Conservation (phyloP, 2,888 invertebrate species). For the Spialia ferax region DNA sequence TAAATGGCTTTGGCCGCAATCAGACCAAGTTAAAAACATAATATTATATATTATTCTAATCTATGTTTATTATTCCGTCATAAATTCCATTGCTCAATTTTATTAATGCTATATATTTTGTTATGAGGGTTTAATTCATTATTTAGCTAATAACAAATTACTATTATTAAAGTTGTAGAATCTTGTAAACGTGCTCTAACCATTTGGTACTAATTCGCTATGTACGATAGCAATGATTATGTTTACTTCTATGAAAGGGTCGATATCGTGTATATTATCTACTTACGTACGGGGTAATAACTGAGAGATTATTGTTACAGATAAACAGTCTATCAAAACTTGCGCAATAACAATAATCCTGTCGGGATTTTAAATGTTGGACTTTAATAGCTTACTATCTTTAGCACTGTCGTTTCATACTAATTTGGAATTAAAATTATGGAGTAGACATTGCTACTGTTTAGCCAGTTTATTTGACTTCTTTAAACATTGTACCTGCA, state of each 20-base stretch:
- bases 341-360: constrained; percentile 19
- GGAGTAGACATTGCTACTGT: background rate
- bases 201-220: constrained; percentile 29
- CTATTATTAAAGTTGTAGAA: constrained; percentile 29
- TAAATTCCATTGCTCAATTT: background rate
- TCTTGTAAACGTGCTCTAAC: constrained; percentile 20
- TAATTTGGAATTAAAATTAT: background rate
- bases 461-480: too few relatives aligned
- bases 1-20: constrained; percentile 20
- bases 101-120: constrained; percentile 6
- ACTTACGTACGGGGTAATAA: constrained; percentile 36
- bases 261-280: constrained; percentile 43
- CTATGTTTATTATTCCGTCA: background rate
- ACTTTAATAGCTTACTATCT: constrained; percentile 2
- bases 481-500: too few relatives aligned
- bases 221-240: constrained; percentile 31
- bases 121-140: constrained; percentile 1
- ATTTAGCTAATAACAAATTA: constrained; percentile 10
- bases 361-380: constrained; percentile 17
- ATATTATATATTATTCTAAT: constrained; percentile 20
- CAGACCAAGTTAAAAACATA: constrained; percentile 14
- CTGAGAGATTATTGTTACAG: constrained; percentile 40
- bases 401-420: background rate
- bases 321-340: constrained; percentile 39
- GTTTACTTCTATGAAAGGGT: constrained; percentile 35